Evolutionary conservation across 2,888 invertebrate genomes (phyloP).

Genomic region (Anoplius nigerrimus): DNA sequence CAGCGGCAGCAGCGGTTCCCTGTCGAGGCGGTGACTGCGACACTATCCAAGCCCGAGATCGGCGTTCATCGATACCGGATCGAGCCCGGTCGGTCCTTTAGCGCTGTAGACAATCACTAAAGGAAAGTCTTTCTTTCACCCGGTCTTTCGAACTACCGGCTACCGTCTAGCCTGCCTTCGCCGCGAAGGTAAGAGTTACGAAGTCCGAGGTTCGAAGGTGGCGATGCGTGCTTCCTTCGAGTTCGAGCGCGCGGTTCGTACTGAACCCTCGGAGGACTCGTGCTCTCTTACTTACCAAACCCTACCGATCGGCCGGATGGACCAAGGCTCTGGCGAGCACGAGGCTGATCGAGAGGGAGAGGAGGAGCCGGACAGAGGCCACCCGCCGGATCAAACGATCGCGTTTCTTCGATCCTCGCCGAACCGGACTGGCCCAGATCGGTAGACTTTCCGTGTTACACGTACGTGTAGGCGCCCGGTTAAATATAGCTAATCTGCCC

Average conservation of each 20-base stretch:
- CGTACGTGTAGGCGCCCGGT: conserved; percentile 45
- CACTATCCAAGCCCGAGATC: too few relatives aligned
- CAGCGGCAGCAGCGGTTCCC: conserved; percentile 18
- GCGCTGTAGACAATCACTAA: conserved; percentile 9
- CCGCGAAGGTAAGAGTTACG: conserved; percentile 3
- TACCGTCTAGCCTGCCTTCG: neutral
- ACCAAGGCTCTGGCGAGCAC: conserved; percentile 32
- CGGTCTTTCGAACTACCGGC: neutral
- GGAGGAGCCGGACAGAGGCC: conserved; percentile 12
- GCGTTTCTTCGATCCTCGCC: too few relatives aligned
- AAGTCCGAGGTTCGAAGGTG: conserved; percentile 52
- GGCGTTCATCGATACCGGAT: too few relatives aligned
- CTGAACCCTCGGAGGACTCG: conserved; percentile 69
- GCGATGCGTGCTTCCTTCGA: conserved; percentile 62
- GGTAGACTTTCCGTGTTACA: conserved; percentile 60
- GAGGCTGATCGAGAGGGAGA: conserved; percentile 12
- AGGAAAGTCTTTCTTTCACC: conserved; percentile 9
- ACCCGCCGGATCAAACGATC: conserved; percentile 29
- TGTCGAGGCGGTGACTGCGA: conserved; percentile 1
- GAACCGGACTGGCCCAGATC: conserved; percentile 58
- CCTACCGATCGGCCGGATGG: conserved; percentile 55
- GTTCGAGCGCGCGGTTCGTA: conserved; percentile 69
- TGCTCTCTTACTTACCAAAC: conserved; percentile 67
- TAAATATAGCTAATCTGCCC: conserved; percentile 42
- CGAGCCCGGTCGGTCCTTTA: conserved; percentile 9